These are phyloP conservation scores for Empidonax traillii DNA, from an alignment of 2,113 vertebrate species.

Conservation along the genomic window DNA sequence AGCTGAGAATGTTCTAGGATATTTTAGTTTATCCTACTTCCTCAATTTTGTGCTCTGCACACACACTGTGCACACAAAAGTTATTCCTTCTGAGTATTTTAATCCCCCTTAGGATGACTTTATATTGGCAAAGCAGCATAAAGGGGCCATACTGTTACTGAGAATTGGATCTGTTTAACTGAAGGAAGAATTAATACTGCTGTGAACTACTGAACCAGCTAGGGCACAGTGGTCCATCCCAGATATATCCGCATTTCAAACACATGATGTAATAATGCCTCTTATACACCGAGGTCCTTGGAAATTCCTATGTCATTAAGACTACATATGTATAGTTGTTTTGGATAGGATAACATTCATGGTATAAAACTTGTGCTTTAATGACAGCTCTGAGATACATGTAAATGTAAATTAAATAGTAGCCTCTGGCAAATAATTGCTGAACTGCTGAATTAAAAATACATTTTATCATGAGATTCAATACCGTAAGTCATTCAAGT, in stretches of 20 bases:
- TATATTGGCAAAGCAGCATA: background rate
- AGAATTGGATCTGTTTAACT: background rate
- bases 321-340: background rate
- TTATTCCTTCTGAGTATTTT: background rate
- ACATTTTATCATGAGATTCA: background rate
- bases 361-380: background rate
- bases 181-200: conserved; percentile 5
- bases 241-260: conserved; percentile 32
- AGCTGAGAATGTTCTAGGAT: background rate
- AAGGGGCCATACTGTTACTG: background rate
- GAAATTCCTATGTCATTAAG: background rate
- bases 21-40: background rate
- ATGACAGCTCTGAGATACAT: background rate
- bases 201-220: conserved; percentile 27
- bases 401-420: background rate
- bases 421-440: background rate
- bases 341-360: background rate
- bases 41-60: background rate
- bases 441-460: background rate
- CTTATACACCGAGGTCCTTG: background rate
- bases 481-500: background rate
- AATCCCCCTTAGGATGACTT: background rate
- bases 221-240: background rate
- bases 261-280: conserved; percentile 27
- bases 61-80: background rate